A percentile compares a stretch with the other conserved stretches of the same genome.
Evolutionary conservation across 2,888 invertebrate species (phyloP).

Genomic region (Agrochola lychnidis): DNA sequence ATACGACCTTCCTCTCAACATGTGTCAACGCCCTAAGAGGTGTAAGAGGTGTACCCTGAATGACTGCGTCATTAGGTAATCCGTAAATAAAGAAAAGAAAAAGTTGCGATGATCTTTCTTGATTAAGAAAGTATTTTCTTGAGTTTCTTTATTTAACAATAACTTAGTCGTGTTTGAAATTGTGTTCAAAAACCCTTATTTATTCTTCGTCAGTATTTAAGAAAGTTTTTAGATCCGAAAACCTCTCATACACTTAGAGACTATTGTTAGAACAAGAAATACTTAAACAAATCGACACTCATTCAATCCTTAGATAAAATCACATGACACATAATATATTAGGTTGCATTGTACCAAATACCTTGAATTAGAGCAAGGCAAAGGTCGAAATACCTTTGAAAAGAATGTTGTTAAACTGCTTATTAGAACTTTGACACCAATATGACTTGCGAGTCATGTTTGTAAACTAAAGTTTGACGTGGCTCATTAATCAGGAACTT

Average conservation of each 20-base stretch:
- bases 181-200: background rate
- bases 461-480: conserved; percentile 17
- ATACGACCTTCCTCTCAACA: conserved; percentile 18
- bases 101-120: no score
- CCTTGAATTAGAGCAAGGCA: conserved; percentile 43
- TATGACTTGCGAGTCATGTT: conserved; percentile 12
- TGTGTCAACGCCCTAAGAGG: background rate
- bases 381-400: conserved; percentile 38
- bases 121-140: background rate
- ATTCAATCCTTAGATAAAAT: conserved; percentile 31
- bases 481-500: conserved; percentile 26
- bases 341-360: conserved; percentile 17
- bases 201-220: background rate
- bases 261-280: background rate
- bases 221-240: background rate
- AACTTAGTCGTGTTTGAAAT: background rate
- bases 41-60: background rate
- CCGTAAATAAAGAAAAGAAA: background rate
- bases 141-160: background rate
- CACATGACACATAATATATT: conserved; percentile 6
- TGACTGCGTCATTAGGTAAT: background rate
- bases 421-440: conserved; percentile 35
- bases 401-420: conserved; percentile 47
- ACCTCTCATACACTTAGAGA: background rate
- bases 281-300: background rate